A percentile compares a stretch with the other conserved stretches of the same genome.
Evolutionary conservation across 53 echinoderm and acorn worm species (phyloP).

Genomic region (Echinarachnius parma): DNA sequence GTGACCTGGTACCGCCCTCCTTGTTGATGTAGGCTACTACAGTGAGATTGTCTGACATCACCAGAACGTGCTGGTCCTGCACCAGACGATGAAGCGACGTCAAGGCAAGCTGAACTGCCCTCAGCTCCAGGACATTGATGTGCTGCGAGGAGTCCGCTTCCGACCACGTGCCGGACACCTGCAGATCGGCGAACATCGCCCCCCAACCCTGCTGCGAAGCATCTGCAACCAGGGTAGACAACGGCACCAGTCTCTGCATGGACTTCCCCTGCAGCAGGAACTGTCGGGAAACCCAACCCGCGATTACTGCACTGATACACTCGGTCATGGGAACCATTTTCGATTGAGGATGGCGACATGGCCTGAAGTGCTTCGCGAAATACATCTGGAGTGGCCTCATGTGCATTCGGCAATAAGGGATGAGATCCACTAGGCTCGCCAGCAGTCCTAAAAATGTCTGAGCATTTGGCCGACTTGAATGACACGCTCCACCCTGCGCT

Average conservation of each 20-base stretch:
- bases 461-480: background rate
- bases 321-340: background rate
- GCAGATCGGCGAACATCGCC: background rate
- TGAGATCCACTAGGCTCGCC: slow-evolving; percentile 35
- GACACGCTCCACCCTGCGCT: slow-evolving; percentile 1
- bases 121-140: slow-evolving; percentile 46
- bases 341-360: background rate
- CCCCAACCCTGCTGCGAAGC: slow-evolving; percentile 44
- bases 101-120: slow-evolving; percentile 32
- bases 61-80: background rate
- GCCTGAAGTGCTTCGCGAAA: background rate
- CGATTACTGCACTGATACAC: background rate
- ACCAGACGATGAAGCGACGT: slow-evolving; percentile 2
- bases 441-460: slow-evolving; percentile 5
- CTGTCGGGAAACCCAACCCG: slow-evolving; percentile 3
- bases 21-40: slow-evolving; percentile 51
- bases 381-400: slow-evolving; percentile 39
- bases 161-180: slow-evolving; percentile 14
- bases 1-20: slow-evolving; percentile 35
- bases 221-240: slow-evolving; percentile 12
- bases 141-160: background rate
- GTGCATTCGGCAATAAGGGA: slow-evolving; percentile 1
- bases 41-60: slow-evolving; percentile 35
- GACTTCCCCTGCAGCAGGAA: slow-evolving; percentile 10
- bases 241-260: background rate